Conservation (phyloP, 2,113 vertebrate species). For the Carlito syrichta region DNA sequence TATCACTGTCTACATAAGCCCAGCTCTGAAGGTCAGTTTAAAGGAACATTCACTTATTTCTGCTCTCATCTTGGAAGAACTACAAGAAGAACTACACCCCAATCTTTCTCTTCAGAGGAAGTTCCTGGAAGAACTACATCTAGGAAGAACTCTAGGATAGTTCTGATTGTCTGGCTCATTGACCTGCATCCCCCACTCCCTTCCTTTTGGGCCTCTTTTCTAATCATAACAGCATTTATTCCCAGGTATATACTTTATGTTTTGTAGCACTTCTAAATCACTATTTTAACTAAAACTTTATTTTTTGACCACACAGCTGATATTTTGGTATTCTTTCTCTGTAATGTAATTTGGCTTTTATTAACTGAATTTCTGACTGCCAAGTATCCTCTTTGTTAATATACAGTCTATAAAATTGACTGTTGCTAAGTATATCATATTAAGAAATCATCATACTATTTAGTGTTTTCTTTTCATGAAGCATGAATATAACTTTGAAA, state of each 20-base stretch:
- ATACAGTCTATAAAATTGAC: background rate
- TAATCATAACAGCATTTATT: background rate
- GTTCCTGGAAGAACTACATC: no score
- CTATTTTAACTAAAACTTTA: background rate
- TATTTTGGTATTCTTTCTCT: background rate
- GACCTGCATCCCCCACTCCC: accelerated
- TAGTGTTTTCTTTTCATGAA: conserved; percentile 33
- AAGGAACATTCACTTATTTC: background rate
- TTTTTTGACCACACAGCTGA: background rate
- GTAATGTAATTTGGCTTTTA: background rate
- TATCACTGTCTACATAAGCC: background rate
- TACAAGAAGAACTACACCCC: background rate
- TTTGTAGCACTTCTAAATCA: background rate
- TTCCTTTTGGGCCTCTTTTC: background rate
- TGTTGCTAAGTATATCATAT: background rate
- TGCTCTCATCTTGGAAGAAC: background rate
- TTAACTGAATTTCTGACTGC: conserved; percentile 6
- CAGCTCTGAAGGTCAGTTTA: background rate
- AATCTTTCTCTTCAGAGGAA: no score
- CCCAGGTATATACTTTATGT: background rate
- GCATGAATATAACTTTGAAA: conserved; percentile 12
- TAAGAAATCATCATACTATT: background rate
- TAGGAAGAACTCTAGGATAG: background rate
- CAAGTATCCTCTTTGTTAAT: background rate
- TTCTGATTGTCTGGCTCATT: background rate